These are phyloP conservation scores for Orthosia cruda DNA, from an alignment of 2,888 invertebrate species.

Conservation along the genomic window DNA sequence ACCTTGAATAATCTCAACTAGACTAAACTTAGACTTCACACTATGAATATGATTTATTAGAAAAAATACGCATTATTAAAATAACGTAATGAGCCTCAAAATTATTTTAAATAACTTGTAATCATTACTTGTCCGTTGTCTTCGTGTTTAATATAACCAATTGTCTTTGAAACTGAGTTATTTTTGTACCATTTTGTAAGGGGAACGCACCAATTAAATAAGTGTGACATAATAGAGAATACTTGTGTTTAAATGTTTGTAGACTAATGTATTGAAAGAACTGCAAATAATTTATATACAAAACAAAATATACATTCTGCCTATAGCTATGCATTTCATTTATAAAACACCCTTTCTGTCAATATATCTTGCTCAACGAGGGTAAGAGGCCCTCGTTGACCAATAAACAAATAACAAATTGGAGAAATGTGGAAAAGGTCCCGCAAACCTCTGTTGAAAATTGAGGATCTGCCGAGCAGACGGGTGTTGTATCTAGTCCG, in stretches of 20 bases:
- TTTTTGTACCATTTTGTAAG: slow-evolving; percentile 85
- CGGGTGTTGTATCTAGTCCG: too few species aligned
- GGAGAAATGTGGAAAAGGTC: too few species aligned
- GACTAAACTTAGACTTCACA: slow-evolving; percentile 71
- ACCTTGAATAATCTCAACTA: slow-evolving; percentile 90
- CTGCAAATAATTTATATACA: slow-evolving; percentile 90
- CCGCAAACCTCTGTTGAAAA: too few species aligned
- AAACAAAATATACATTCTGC: slow-evolving; percentile 89
- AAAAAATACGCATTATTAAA: slow-evolving; percentile 53
- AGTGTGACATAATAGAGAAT: slow-evolving; percentile 89
- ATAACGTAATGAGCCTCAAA: slow-evolving; percentile 71
- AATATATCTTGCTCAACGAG: background rate
- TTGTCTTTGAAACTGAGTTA: slow-evolving; percentile 77
- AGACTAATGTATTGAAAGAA: slow-evolving; percentile 88
- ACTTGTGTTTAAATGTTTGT: slow-evolving; percentile 81
- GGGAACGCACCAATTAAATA: slow-evolving; percentile 85
- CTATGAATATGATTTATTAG: slow-evolving; percentile 62
- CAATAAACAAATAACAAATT: too few species aligned
- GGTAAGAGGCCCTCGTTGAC: too few species aligned
- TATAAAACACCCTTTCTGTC: background rate
- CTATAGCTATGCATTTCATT: slow-evolving; percentile 79
- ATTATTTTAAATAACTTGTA: slow-evolving; percentile 64
- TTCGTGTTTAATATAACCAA: slow-evolving; percentile 61
- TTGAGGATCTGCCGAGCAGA: too few species aligned
- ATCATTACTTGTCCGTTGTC: slow-evolving; percentile 65